Evolutionary conservation across 2,113 vertebrate species (phyloP), one percentile per base, ranked within the genome.

Genomic region (Trematomus loennbergii): DNA sequence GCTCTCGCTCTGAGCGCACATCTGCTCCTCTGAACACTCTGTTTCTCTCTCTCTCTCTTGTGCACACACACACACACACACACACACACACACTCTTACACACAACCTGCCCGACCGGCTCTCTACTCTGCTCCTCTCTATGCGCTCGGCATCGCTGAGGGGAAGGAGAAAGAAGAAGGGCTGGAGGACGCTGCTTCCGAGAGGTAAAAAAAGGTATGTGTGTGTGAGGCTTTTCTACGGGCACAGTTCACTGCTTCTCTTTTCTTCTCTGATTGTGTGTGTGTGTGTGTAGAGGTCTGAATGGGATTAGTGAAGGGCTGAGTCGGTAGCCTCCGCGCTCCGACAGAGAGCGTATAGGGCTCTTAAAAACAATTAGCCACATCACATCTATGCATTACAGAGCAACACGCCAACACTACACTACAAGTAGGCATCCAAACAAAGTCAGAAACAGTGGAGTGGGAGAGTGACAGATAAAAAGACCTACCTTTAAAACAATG

Each of bases 401-500:
- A 86, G 72, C 88, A 81, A 76, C 83, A 64, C 58, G 57, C 84
- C 15, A 81, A 68, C 83, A 71, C 61, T 9, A 29, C 22, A 66
- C 72, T 78, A 85, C 60, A 64, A 72, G 79, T 49, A 76, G 68
- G 87, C 36, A 52, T 46, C 75, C 74, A 75, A 70, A 81, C 76
- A 72, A 78, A 84, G 82, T 80, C 75, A 80, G 25, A 86, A 83
- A 86, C 59, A 62, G 64, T 54, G 57, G 22, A 77, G 46, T 58
- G 55, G 48, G 36, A 3, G 20, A 64, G 50, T 25, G 48, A 16
- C 45, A 22, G 86, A 92, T 94, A 95, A 94, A 96, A 94, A 94
- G 96, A 98, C 97, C 95, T 99, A 99, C 98, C 97, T 99, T 97
- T 95, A 90, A 91, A 96, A 96, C 86, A 96, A 95, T 91, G 95